phyloP scores from a whole-genome alignment of 30 jellyfish, hydroid and myxozoan genomes.

The Turritopsis rubra region DNA sequence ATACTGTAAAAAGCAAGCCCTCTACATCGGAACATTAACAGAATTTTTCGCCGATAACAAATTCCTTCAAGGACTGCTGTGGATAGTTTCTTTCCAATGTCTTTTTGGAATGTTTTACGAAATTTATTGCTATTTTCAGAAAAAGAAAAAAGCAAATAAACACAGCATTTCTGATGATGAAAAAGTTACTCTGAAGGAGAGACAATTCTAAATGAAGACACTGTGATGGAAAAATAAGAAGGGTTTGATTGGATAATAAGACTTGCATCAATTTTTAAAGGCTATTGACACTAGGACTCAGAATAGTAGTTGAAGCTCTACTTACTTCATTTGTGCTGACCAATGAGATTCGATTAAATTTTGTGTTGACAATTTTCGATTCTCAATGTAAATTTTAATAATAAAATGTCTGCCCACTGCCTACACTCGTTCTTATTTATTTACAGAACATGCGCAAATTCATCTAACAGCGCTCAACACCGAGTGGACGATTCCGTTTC shows the following conservation, averaged over 20 bases:
- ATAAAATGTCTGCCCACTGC: too few species aligned
- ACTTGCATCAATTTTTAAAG: not conserved
- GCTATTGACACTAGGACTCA: not conserved
- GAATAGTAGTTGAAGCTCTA: too few species aligned
- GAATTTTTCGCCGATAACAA: not conserved
- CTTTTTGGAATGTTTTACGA: conserved; percentile 19
- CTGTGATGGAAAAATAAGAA: too few species aligned
- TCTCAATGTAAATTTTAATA: too few species aligned
- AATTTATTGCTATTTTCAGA: not conserved
- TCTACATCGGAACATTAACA: not conserved
- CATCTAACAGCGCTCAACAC: too few species aligned
- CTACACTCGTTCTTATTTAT: too few species aligned
- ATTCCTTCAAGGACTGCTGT: conserved; percentile 9
- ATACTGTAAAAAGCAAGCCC: not conserved
- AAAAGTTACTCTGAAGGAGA: not conserved
- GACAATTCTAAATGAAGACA: not conserved
- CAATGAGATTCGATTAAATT: too few species aligned
- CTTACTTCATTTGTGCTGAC: too few species aligned
- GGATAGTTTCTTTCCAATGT: not conserved
- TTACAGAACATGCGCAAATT: too few species aligned
- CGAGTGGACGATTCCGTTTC: too few species aligned
- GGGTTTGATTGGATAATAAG: not conserved
- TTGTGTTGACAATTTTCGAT: too few species aligned
- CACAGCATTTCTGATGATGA: not conserved
- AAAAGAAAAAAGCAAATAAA: not conserved